These are phyloP conservation scores for Schizotus pectinicornis DNA, from an alignment of 2,888 invertebrate genomes.

Conservation along the genomic window DNA sequence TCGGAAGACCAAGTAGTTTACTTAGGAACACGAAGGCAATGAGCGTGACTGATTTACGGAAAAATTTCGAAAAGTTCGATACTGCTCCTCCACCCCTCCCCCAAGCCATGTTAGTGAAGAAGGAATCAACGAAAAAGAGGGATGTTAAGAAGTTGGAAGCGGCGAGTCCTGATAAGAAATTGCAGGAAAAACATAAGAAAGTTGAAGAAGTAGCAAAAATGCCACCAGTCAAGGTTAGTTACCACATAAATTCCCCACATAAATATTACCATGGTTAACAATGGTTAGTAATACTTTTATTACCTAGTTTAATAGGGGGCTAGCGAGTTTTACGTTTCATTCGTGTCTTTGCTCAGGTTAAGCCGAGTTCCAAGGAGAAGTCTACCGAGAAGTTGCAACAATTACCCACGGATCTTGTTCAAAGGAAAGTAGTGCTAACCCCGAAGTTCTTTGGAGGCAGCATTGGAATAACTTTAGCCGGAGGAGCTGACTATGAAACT, in stretches of 20 bases:
- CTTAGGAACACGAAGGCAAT: constrained; percentile 39
- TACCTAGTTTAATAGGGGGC: too few relatives aligned
- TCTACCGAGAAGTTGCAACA: constrained; percentile 18
- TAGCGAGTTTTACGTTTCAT: not conserved
- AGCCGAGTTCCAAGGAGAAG: too few relatives aligned
- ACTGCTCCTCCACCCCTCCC: constrained; percentile 32
- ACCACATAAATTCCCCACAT: constrained; percentile 5
- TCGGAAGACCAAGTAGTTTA: too few relatives aligned
- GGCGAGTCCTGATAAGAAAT: constrained; percentile 32
- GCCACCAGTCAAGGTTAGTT: constrained; percentile 26
- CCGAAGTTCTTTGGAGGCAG: constrained; percentile 74
- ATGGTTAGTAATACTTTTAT: too few relatives aligned
- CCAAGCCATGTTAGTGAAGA: constrained; percentile 18
- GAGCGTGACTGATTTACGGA: constrained; percentile 65
- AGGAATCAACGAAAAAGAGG: not conserved
- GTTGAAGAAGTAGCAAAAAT: constrained; percentile 22
- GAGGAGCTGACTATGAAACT: constrained; percentile 89
- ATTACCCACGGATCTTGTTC: constrained; percentile 11
- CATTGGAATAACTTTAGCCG: constrained; percentile 86
- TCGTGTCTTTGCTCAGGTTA: too few relatives aligned
- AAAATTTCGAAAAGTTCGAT: constrained; percentile 61
- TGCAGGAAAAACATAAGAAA: constrained; percentile 6
- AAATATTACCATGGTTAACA: constrained; percentile 17
- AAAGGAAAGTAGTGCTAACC: constrained; percentile 65
- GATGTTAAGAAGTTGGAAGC: constrained; percentile 2